Evolutionary conservation across 2,888 invertebrate species (phyloP), one percentile per base, ranked within the genome.

Genomic region (Ptychoptera contaminata): DNA sequence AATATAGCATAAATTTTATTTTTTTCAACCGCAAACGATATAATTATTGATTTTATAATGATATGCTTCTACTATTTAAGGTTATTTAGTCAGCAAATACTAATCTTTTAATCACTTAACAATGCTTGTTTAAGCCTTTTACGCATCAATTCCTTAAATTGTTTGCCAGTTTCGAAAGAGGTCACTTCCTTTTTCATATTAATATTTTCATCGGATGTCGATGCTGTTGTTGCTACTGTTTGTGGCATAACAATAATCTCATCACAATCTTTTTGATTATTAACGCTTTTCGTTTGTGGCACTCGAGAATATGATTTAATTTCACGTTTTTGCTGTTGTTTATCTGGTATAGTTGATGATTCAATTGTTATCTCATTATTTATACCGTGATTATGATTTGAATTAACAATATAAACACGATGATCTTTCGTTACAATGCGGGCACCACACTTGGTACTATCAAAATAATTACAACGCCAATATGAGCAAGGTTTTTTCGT

Each of bases 401-500:
- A 48, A 47, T 56, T 49, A 16, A 61, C 57, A n/a, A 64, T 31
- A 47, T 53, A 54, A 40, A 63, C 43, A 38, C 50, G 51, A 16
- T 55, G 31, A 31, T 39, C 38, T 38, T 39, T 44, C 6, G 64
- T 61, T 2, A 64, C 63, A 32, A 65, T 55, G 2, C 64, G 55
- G 1, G 65, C 63, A 2, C 57, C 53, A 29, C 65, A 65, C 11
- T 56, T 52, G 11, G 61, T 60, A 8, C 8, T n/a, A 12, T 42
- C 42, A 42, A 42, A 37, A 23, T 42, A 16, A 35, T 11, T 35
- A 42, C 50, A 50, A 31, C 47, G 46, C 47, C 47, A 50, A 32
- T 46, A 45, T 11, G 46, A 42, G 15, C 45, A 34, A 9, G 46
- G 41, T 7, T 43, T 45, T n/a, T 46, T 35, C 11, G 46, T 47